These are phyloP conservation scores for Seira ritae DNA, from an alignment of 2,888 invertebrate genomes.

Conservation along the genomic window DNA sequence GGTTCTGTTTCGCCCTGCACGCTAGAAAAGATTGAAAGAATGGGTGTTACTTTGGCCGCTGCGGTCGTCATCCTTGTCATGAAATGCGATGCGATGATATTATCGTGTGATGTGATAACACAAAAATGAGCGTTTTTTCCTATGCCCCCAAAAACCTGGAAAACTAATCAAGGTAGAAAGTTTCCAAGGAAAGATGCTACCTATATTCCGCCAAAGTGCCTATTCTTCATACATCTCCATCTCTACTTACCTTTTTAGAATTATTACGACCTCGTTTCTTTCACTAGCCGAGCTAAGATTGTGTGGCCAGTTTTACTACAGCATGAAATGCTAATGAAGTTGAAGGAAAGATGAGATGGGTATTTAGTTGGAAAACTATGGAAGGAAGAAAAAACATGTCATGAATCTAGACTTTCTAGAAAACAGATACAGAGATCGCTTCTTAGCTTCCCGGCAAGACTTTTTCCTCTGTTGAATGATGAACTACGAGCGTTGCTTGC, in stretches of 20 bases:
- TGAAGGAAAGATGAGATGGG: not conserved
- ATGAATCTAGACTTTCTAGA: too few relatives aligned
- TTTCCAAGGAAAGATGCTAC: not conserved
- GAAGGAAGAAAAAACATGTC: too few relatives aligned
- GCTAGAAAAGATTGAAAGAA: conserved; percentile 31
- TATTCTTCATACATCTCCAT: not conserved
- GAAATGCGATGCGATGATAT: conserved; percentile 25
- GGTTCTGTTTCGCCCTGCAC: conserved; percentile 20
- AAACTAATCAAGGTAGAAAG: conserved; percentile 23
- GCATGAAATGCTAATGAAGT: conserved; percentile 6
- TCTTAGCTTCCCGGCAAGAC: too few relatives aligned
- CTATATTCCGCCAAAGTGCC: not conserved
- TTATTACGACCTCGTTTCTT: not conserved
- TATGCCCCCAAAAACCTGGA: conserved; percentile 12
- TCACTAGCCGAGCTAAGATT: not conserved
- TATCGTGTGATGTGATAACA: conserved; percentile 31
- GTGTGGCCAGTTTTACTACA: not conserved
- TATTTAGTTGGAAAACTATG: conserved; percentile 1
- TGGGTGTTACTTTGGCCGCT: not conserved
- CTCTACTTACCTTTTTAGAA: not conserved
- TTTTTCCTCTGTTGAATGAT: too few relatives aligned
- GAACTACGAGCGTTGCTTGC: too few relatives aligned
- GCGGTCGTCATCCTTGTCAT: conserved; percentile 1
- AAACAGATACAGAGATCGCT: too few relatives aligned
- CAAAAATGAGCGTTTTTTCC: not conserved